Evolutionary conservation across 2,888 invertebrate species (phyloP).

Genomic region (Clepsis dumicolana): DNA sequence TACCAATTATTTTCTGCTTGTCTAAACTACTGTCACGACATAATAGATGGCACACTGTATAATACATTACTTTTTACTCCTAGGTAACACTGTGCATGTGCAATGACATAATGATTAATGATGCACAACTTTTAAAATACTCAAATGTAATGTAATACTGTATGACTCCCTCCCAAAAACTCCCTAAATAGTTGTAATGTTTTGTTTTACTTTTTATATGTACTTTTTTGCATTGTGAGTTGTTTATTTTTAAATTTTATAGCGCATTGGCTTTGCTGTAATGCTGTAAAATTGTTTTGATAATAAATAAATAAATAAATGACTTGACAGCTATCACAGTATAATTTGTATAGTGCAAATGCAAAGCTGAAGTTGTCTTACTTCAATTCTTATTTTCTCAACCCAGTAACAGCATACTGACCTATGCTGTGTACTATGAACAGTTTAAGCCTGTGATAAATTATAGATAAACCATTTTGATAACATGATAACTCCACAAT

Average conservation of each 20-base stretch:
- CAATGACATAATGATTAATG: neutral
- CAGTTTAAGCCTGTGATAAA: neutral
- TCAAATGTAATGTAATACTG: no score
- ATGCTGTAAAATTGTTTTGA: no score
- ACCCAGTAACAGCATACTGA: neutral
- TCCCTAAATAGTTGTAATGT: no score
- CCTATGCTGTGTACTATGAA: neutral
- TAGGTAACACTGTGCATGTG: neutral
- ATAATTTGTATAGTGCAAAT: neutral
- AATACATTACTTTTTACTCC: neutral
- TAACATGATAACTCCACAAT: slow-evolving; percentile 1
- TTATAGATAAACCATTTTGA: neutral
- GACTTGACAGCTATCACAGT: neutral
- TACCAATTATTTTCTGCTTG: neutral
- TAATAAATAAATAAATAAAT: no score
- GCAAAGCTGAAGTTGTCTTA: neutral
- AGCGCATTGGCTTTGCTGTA: no score
- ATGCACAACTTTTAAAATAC: no score
- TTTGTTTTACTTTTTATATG: no score
- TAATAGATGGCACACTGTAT: neutral
- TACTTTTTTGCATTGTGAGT: no score
- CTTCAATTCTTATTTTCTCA: neutral
- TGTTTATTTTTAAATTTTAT: no score
- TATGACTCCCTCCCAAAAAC: no score
- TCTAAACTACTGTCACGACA: neutral